Conservation (phyloP, 53 echinoderm and acorn worm species). For the Patiria pectinifera region DNA sequence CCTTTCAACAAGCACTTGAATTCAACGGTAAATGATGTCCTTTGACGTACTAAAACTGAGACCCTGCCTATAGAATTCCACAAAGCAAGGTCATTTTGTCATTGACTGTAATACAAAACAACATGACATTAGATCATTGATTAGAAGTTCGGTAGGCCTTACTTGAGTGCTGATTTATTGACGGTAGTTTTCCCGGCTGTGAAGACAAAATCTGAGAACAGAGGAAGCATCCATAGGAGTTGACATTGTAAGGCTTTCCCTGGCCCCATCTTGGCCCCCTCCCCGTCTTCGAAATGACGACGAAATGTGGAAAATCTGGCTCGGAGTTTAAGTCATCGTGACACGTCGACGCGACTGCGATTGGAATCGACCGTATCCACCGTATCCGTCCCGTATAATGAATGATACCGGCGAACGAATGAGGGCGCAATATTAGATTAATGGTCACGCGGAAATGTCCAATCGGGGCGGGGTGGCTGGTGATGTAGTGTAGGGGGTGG, state of each 20-base stretch:
- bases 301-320: constrained; percentile 31
- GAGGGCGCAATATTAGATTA: not conserved
- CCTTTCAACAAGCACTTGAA: too few species aligned
- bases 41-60: too few species aligned
- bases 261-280: constrained; percentile 58
- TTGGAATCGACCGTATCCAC: not conserved
- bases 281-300: constrained; percentile 6
- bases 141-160: not conserved
- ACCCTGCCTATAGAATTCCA: too few species aligned
- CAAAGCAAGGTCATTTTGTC: too few species aligned
- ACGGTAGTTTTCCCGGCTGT: constrained; percentile 27
- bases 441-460: not conserved
- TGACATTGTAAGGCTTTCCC: constrained; percentile 54
- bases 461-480: too few species aligned
- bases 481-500: too few species aligned
- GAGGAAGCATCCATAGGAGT: constrained; percentile 48
- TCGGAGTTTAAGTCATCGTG: constrained; percentile 44
- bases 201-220: constrained; percentile 51
- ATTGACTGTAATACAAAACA: too few species aligned
- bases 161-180: constrained; percentile 43
- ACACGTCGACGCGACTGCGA: constrained; percentile 37
- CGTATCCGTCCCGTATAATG: not conserved
- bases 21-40: too few species aligned
- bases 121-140: too few species aligned
- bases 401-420: not conserved